Evolutionary conservation across 2,797 vertebrate species (phyloP), one percentile per base, ranked within the genome.

Genomic region (Lacerta viridis): DNA sequence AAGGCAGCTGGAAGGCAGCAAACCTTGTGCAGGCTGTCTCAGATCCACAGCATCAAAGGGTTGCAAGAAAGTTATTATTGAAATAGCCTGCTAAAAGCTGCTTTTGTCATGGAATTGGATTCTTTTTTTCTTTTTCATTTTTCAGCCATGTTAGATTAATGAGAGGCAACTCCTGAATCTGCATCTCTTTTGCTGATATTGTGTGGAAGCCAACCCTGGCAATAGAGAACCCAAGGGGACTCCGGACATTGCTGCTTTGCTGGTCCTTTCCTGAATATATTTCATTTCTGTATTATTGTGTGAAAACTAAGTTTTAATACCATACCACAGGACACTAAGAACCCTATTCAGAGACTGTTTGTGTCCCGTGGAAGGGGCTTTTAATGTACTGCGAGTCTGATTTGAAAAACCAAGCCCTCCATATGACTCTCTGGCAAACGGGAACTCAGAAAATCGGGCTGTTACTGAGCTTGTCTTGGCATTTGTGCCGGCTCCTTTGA

Each of bases 401-500:
- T 92, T 93, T 17, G 91, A 94, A 85, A 92, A 85, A 85, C 86
- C 18, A 72, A 90, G 91, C 91, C 88, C 88, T 83, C 92, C 50
- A 15, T n/a, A 15, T 87, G 91, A 93, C 90, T 92, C 92, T 92
- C 90, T 77, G 92, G 55, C 27, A 83, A 72, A 92, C 85, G 93
- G 90, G 82, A 93, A 94, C 88, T 93, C 94, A 90, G 25, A 93
- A 93, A 91, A 92, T 92, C 10, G 4, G 86, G 91, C 83, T 90
- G 92, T 92, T 95, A 89, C 93, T 92, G 90, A 92, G 90, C 74
- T 79, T 91, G 50, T 15, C 95, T 92, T 91, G 91, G 25, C 88
- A 72, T 91, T 89, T 90, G 92, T 87, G 84, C 91, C 91, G 93
- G 94, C 93, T 93, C 92, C 93, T 96, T 95, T 94, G 93, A 95